phyloP scores from a whole-genome alignment of 2,113 vertebrate species.

The Todiramphus chloris region DNA sequence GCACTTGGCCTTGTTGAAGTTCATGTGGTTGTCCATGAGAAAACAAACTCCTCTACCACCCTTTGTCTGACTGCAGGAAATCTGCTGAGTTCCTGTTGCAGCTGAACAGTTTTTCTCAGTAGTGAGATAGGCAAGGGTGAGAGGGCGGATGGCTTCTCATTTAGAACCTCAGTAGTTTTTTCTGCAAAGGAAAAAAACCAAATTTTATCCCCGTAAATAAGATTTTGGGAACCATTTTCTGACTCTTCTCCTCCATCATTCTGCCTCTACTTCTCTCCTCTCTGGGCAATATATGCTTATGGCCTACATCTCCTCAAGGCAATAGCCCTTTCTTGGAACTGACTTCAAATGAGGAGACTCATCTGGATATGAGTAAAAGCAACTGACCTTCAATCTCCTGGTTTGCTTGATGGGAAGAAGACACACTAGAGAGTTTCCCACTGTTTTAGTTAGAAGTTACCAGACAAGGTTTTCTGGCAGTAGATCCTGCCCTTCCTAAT shows the following conservation, averaged over 20 bases:
- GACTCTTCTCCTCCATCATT: neutral
- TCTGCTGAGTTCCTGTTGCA: neutral
- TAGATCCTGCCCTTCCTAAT: neutral
- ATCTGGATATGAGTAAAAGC: neutral
- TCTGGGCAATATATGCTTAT: neutral
- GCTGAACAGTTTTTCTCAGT: neutral
- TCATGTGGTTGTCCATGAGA: neutral
- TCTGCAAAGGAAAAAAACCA: neutral
- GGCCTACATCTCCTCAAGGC: neutral
- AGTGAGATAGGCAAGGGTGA: neutral
- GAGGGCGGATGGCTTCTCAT: neutral
- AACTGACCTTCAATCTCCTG: neutral
- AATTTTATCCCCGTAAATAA: neutral
- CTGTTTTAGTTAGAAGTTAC: neutral
- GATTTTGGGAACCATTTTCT: neutral
- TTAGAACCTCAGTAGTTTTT: neutral
- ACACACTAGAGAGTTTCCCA: neutral
- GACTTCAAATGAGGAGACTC: neutral
- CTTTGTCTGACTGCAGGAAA: neutral
- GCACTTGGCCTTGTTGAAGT: no score
- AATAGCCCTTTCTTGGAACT: neutral
- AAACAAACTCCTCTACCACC: neutral
- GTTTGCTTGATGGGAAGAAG: neutral
- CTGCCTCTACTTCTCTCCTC: neutral
- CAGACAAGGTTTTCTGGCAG: neutral